phyloP scores from a whole-genome alignment of 2,113 vertebrate genomes.

The Gobius niger region DNA sequence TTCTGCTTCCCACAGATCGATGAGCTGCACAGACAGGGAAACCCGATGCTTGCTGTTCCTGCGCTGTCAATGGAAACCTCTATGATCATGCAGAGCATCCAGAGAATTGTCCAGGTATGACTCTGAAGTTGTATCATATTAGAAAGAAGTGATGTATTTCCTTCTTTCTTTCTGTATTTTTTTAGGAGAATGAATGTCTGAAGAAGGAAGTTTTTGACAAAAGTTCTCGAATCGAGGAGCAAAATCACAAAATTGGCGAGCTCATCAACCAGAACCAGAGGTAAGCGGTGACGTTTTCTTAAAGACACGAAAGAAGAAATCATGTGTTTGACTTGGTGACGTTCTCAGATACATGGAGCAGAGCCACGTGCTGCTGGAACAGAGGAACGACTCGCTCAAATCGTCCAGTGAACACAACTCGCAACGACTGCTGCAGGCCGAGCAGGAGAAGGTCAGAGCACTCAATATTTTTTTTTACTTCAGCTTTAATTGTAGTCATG shows the following conservation, averaged over 20 bases:
- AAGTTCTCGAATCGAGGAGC: constrained; percentile 92
- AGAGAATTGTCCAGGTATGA: constrained; percentile 91
- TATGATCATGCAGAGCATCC: constrained; percentile 94
- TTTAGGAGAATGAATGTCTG: constrained; percentile 94
- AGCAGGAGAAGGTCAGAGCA: constrained; percentile 91
- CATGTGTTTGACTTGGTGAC: not conserved
- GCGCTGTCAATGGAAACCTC: constrained; percentile 91
- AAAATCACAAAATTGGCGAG: constrained; percentile 93
- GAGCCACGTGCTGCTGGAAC: constrained; percentile 89
- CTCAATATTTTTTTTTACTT: not conserved
- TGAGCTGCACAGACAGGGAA: constrained; percentile 83
- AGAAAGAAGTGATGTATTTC: not conserved
- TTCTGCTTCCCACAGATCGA: constrained; percentile 78
- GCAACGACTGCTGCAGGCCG: constrained; percentile 89
- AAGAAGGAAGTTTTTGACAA: constrained; percentile 97
- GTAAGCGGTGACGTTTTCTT: constrained; percentile 65
- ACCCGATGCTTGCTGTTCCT: constrained; percentile 74
- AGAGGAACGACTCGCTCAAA: constrained; percentile 90
- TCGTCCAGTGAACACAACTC: constrained; percentile 86
- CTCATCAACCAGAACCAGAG: constrained; percentile 94
- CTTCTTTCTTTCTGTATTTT: constrained; percentile 13
- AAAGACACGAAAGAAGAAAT: too few relatives aligned
- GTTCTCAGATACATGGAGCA: constrained; percentile 87
- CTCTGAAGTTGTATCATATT: not conserved
- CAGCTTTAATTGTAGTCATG: too few relatives aligned